Evolutionary conservation across 1,140 invertebrate species (phyloP).

Genomic region (Antheraea mylitta): DNA sequence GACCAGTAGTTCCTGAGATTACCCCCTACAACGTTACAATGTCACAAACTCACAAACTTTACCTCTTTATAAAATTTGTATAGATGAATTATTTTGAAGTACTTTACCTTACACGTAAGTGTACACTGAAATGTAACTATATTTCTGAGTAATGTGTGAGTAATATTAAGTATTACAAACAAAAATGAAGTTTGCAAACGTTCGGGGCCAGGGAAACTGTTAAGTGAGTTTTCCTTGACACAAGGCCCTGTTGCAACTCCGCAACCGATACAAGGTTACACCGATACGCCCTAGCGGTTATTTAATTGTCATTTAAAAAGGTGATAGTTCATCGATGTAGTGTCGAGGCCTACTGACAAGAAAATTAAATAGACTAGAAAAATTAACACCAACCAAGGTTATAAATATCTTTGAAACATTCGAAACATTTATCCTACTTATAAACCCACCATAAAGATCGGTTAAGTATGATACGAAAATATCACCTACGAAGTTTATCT

Average conservation of each 20-base stretch:
- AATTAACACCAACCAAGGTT: neutral
- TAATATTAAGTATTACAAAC: conserved; percentile 17
- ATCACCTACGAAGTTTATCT: conserved; percentile 42
- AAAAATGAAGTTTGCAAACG: conserved; percentile 30
- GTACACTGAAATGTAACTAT: neutral
- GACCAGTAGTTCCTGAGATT: too few species aligned
- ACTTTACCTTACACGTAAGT: too few species aligned
- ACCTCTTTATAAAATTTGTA: too few species aligned
- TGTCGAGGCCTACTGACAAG: conserved; percentile 29
- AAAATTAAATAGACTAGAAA: conserved; percentile 8
- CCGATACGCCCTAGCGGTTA: conserved; percentile 73
- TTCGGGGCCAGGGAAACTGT: conserved; percentile 73
- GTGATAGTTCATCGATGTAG: conserved; percentile 44
- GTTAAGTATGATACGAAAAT: conserved; percentile 46
- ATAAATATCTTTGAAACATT: neutral
- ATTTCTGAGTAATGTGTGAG: conserved; percentile 16
- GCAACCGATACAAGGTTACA: conserved; percentile 68
- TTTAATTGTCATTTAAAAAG: conserved; percentile 75
- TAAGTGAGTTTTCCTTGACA: conserved; percentile 76
- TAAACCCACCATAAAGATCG: conserved; percentile 7
- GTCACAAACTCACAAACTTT: too few species aligned
- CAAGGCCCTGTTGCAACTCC: conserved; percentile 69
- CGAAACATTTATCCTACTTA: neutral
- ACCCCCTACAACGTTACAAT: too few species aligned
- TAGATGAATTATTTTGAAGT: too few species aligned